Conservation (phyloP, 2,113 vertebrate species). For the Rana temporaria region DNA sequence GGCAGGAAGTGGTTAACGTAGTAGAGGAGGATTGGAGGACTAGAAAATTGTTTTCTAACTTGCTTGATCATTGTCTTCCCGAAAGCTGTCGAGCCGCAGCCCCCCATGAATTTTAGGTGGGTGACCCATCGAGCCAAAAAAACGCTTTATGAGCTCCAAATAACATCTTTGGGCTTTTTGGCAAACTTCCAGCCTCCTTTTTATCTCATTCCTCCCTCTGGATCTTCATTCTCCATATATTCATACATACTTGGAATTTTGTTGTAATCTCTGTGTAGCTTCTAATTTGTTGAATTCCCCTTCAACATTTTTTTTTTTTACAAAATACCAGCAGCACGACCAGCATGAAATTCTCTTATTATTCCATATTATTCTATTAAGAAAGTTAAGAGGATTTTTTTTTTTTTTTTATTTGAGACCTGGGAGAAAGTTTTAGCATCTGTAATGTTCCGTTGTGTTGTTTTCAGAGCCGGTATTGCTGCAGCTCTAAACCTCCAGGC, state of each 20-base stretch:
- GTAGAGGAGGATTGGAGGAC: too few species aligned
- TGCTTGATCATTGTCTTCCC: too few species aligned
- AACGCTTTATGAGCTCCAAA: too few species aligned
- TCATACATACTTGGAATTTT: neutral
- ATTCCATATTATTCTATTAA: neutral
- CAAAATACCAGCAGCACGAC: neutral
- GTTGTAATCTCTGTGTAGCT: neutral
- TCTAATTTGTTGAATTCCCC: neutral
- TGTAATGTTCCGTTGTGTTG: conserved; percentile 23
- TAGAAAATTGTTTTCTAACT: too few species aligned
- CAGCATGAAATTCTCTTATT: neutral
- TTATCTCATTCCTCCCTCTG: neutral
- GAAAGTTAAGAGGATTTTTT: conserved; percentile 12
- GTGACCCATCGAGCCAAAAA: too few species aligned
- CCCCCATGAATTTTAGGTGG: too few species aligned
- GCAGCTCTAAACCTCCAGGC: conserved; percentile 33
- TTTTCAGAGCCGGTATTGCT: conserved; percentile 4
- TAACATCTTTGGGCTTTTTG: neutral
- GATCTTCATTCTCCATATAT: neutral
- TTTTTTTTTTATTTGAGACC: neutral
- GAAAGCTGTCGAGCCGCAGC: too few species aligned
- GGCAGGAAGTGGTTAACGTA: too few species aligned
- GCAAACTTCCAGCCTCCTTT: neutral
- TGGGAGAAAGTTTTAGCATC: conserved; percentile 8
- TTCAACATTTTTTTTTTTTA: neutral